phyloP scores from a whole-genome alignment of 2,797 vertebrate species.

The Pseudopleuronectes americanus region DNA sequence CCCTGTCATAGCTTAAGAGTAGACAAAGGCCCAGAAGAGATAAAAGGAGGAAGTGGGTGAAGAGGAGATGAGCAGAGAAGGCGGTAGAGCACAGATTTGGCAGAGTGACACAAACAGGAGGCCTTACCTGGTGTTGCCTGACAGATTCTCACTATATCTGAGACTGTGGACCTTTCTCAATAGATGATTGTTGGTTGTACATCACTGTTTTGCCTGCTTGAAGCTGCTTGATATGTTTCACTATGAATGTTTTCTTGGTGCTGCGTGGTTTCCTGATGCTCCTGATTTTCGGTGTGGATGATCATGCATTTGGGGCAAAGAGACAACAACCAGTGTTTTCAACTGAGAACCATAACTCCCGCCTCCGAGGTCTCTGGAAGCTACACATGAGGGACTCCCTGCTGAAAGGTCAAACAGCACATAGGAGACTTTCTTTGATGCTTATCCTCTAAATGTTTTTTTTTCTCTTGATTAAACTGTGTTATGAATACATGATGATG shows the following conservation, averaged over 20 bases:
- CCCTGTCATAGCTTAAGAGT: conserved; percentile 12
- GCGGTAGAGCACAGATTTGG: no score
- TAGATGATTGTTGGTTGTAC: conserved; percentile 9
- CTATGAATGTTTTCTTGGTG: conserved; percentile 19
- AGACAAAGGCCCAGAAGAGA: conserved; percentile 17
- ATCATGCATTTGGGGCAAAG: conserved; percentile 15
- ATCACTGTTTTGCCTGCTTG: background rate
- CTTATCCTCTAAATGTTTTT: no score
- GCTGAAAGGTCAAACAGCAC: conserved; percentile 58
- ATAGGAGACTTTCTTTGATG: no score
- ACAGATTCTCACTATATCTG: background rate
- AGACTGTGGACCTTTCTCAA: no score
- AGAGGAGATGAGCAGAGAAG: background rate
- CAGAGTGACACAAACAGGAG: background rate
- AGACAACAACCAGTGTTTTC: background rate
- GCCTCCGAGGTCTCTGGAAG: conserved; percentile 66
- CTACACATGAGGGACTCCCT: conserved; percentile 66
- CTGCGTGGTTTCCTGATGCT: conserved; percentile 48
- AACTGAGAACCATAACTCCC: conserved; percentile 31
- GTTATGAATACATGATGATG: no score
- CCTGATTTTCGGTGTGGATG: conserved; percentile 24
- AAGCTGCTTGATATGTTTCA: conserved; percentile 9
- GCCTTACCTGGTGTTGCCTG: background rate
- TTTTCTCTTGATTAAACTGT: no score
- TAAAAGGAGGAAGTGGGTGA: conserved; percentile 35